Evolutionary conservation across 2,888 invertebrate genomes (phyloP), one percentile per base, ranked within the genome.

Genomic region (Leptinotarsa juncta): DNA sequence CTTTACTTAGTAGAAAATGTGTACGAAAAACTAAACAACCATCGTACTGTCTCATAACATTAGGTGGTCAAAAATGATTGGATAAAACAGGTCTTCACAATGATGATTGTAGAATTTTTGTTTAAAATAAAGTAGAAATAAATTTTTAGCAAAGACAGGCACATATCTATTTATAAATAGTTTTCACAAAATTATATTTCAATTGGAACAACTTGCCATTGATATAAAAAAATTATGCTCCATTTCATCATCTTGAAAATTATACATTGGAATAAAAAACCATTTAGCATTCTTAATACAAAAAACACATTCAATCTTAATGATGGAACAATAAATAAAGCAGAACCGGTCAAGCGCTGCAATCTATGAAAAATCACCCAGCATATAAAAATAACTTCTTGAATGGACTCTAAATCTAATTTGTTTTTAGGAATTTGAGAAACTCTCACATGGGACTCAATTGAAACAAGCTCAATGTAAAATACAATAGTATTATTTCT

Each of bases 1-100:
- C 75, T 76, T 75, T 76, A 78, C 75, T 77, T 78, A 79, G 81
- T 82, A 82, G 77, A 82, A 83, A 83, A 83, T 81, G 77, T 83
- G 78, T 81, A 79, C 81, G 78, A 81, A 80, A 81, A 80, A 81
- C 77, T 82, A 81, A 78, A 78, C 76, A 80, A 77, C 74, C 74
- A 70, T 77, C 77, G 76, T 74, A 77, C 78, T 78, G 62, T 18
- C 57, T 76, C 72, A 70, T 74, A 75, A 68, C 68, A 65, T 69
- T 68, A 73, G 78, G 67, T 69, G 67, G 51, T 66, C 55, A n/a
- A 65, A 53, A 71, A 51, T 62, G 60, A 16, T 62, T 18, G 62
- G 26, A 62, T 62, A 32, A 62, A 62, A 62, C 26, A 18, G 42
- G 62, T 32, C 18, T 71, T 20, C 51, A 20, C 53, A 65, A 50